Evolutionary conservation across 2,888 invertebrate genomes (phyloP).

Genomic region (Aphelenchoides bicaudatus): DNA sequence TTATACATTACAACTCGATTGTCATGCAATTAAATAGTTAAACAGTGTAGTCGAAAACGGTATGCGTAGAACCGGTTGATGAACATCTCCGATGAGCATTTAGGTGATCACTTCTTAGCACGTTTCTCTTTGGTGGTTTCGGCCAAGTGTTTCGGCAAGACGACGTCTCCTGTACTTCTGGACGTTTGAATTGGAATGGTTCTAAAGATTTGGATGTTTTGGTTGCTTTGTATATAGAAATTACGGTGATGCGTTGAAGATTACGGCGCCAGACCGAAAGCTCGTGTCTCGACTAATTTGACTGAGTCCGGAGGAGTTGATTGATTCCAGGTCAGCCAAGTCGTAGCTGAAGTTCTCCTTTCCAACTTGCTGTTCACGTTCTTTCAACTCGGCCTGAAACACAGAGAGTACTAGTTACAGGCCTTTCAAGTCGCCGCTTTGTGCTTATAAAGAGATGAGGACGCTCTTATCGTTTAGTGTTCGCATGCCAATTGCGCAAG

Average conservation of each 20-base stretch:
- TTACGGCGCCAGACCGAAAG: slow-evolving; percentile 27
- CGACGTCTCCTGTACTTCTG: neutral
- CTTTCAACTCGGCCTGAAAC: slow-evolving; percentile 26
- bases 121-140: neutral
- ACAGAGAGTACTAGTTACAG: slow-evolving; percentile 5
- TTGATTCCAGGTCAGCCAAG: slow-evolving; percentile 2
- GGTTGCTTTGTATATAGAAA: neutral
- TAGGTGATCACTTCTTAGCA: neutral
- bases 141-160: slow-evolving; percentile 9
- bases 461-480: too few relatives aligned
- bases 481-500: too few relatives aligned
- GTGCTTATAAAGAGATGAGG: too few relatives aligned
- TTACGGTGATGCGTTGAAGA: slow-evolving; percentile 14
- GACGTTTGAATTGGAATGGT: neutral
- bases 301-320: neutral
- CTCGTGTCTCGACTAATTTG: slow-evolving; percentile 22
- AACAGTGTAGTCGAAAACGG: too few relatives aligned
- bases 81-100: too few relatives aligned
- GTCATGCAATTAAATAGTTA: too few relatives aligned
- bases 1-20: too few relatives aligned
- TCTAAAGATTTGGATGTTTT: neutral
- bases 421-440: too few relatives aligned
- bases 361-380: slow-evolving; percentile 28
- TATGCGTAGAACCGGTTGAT: too few relatives aligned
- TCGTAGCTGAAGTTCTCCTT: neutral